Base-by-base conservation (phyloP, 2,113 vertebrate genomes). In the Scortum barcoo region DNA sequence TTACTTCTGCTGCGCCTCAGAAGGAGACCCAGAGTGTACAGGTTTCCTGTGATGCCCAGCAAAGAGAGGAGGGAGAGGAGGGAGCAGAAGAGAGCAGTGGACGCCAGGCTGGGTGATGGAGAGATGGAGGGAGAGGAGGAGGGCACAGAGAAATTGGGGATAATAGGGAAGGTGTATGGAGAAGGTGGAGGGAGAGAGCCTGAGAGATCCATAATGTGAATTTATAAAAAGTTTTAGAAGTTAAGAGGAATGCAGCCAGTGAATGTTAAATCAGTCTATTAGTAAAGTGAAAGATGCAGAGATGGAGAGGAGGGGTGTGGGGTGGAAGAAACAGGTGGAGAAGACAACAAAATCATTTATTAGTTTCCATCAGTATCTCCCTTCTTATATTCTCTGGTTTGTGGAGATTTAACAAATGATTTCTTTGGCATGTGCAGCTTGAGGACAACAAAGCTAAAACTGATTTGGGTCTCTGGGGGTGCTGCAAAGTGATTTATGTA, bases 21-120 rank as follows among this genome's bases (percentile, higher is more conserved):
- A 2, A 96, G 93, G 65, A 97, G 95, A 3, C 84, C 94, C 70
- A 97, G 65, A 46, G 95, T 96, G 86, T 97, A 97, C n/a, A 96
- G 90, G 90, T 97, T 97, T 16, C 96, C 96, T 10, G 91, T 91
- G 84, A 96, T 95, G 26, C 96, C 96, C 54, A 94, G 84, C 75
- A 96, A 80, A 50, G 96, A 96, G 86, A 97, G 94, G 54, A 97
- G 93, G 6, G 96, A 96, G 46, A 97, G 93, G 22, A 95, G 81
- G 48, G 93, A 94, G 88, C 96, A 96, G 85, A 97, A 95, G 24
- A 96, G 93, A 54, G 94, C 95, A 0, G 96, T 96, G 79, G 95
- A 96, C 0, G 92, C 93, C 63, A 93, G 61, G 75, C 95, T 95
- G 14, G 95, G 95, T 36, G 95, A 95, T 3, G 93, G 93, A 83